Conservation (phyloP, 2,888 invertebrate genomes). For the Andrena fulva region DNA sequence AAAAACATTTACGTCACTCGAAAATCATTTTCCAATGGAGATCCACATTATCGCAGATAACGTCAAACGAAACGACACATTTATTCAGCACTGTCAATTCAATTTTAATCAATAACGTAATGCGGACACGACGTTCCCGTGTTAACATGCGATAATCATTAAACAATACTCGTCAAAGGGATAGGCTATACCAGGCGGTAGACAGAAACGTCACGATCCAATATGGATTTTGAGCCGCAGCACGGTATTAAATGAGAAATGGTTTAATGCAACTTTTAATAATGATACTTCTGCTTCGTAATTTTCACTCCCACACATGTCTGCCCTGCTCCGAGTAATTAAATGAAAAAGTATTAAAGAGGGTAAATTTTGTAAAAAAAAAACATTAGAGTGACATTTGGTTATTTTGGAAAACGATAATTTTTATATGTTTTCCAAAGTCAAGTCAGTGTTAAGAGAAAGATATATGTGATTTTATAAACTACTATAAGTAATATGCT, state of each 20-base stretch:
- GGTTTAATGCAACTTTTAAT: constrained; percentile 11
- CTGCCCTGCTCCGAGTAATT: background rate
- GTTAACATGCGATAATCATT: constrained; percentile 12
- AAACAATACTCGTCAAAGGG: constrained; percentile 27
- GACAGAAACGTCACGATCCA: constrained; percentile 5
- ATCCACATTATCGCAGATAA: constrained; percentile 24
- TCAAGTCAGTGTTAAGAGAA: too few relatives aligned
- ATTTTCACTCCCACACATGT: too few relatives aligned
- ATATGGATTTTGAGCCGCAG: background rate
- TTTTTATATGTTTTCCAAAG: background rate
- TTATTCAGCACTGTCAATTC: constrained; percentile 25
- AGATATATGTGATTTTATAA: too few relatives aligned
- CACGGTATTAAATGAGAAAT: constrained; percentile 8
- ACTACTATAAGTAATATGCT: too few relatives aligned
- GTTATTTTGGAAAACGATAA: background rate
- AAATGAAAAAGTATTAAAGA: background rate
- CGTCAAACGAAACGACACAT: constrained; percentile 35
- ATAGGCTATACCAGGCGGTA: background rate
- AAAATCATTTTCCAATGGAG: constrained; percentile 17
- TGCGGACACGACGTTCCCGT: background rate
- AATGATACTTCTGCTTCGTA: background rate
- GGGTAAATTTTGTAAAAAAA: background rate
- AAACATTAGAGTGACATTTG: background rate
- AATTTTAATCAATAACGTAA: constrained; percentile 36
- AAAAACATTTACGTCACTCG: background rate